Evolutionary conservation across 2,888 invertebrate species (phyloP), one percentile per base, ranked within the genome.

Genomic region (Taenaris catops): DNA sequence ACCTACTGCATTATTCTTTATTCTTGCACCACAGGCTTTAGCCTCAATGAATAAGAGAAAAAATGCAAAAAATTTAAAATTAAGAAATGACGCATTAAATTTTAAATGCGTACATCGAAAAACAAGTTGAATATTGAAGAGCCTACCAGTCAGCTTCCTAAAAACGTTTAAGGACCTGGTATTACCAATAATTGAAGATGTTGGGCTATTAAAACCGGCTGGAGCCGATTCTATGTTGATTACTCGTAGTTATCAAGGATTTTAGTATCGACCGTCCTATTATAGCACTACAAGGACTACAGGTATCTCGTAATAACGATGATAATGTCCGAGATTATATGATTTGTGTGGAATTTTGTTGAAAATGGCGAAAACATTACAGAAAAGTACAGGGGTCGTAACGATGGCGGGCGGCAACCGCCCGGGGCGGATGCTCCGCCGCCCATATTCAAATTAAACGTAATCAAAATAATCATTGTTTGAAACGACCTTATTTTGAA

Each of bases 321-420:
- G 81, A 86, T 86, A 71, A 83, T 73, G 68, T 63, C 71, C 70
- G 72, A 84, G 81, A 86, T 86, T 86, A 86, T 83, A 84, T 68
- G 76, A 86, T 84, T 86, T 84, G 86, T 75, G 64, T 55, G 86
- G 84, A 86, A 84, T 83, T 84, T 84, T 81, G 84, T 84, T 83
- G 80, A 71, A 84, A 84, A 86, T 80, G 84, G 86, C 84, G 84
- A 86, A 86, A 84, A 86, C 78, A 86, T 86, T 84, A 83, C 78
- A 80, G 79, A 80, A 84, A 84, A 84, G 76, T 81, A 83, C 79
- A 72, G 81, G 84, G 81, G 78, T 78, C 64, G 76, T 70, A 69
- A 72, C 69, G 69, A 67, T 66, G 74, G 55, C 52, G 65, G 60
- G 60, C 71, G 71, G 71, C 62, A 63, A 56, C 48, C 46, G 67